Conservation (phyloP, 92 coral and sea anemone species). For the Palythoa grandis region DNA sequence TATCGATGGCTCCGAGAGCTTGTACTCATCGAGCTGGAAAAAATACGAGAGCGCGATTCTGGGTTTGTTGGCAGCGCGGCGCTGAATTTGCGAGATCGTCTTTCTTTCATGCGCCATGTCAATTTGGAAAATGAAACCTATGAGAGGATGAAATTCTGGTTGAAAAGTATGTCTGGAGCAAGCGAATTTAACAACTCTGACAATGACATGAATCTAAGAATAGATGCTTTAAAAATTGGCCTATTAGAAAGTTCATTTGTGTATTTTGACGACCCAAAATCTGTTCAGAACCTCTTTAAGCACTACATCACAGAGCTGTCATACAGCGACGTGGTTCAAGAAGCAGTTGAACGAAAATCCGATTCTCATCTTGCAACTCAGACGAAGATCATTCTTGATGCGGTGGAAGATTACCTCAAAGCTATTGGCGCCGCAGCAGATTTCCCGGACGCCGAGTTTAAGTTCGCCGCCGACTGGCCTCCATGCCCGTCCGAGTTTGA, state of each 20-base stretch:
- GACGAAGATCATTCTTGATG: constrained; percentile 69
- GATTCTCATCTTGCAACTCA: constrained; percentile 55
- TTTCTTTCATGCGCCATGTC: constrained; percentile 58
- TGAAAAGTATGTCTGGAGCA: constrained; percentile 52
- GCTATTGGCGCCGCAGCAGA: constrained; percentile 41
- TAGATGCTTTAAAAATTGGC: constrained; percentile 65
- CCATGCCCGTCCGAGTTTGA: constrained; percentile 51
- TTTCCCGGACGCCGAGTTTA: constrained; percentile 48
- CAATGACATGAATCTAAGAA: constrained; percentile 53
- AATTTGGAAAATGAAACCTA: constrained; percentile 60
- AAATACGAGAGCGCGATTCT: constrained; percentile 54
- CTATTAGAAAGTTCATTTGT: constrained; percentile 68
- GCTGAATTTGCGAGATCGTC: constrained; percentile 64
- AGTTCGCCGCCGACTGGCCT: constrained; percentile 59
- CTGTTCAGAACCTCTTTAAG: constrained; percentile 51
- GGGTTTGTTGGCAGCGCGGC: constrained; percentile 72
- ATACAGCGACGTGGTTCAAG: constrained; percentile 55
- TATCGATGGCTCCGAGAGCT: constrained; percentile 90
- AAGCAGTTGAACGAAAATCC: constrained; percentile 62
- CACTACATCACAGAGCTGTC: constrained; percentile 44
- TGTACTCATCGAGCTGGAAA: constrained; percentile 54
- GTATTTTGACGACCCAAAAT: constrained; percentile 64
- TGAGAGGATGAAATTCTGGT: constrained; percentile 59
- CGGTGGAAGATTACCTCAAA: constrained; percentile 65
- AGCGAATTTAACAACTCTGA: constrained; percentile 49